Evolutionary conservation across 2,113 vertebrate genomes (phyloP).

Genomic region (Proterorhinus semilunaris): DNA sequence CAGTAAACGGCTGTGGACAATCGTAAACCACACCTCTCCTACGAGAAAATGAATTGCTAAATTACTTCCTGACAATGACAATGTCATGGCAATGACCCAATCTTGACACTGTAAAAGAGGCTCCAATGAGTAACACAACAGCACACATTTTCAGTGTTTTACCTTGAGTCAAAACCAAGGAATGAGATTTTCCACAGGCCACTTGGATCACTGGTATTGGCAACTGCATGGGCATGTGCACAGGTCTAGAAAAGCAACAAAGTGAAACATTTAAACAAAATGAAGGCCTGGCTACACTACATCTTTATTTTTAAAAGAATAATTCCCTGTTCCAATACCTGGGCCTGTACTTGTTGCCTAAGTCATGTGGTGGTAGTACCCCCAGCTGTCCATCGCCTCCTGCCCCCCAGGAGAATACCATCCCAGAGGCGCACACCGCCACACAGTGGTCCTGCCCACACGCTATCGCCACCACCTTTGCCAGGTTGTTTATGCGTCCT

Average conservation of each 20-base stretch:
- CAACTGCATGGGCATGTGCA: constrained; percentile 73
- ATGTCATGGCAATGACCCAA: too few relatives aligned
- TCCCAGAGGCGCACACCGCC: constrained; percentile 85
- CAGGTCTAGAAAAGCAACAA: constrained; percentile 71
- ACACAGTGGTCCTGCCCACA: constrained; percentile 92
- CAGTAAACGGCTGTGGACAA: too few relatives aligned
- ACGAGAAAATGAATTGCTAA: too few relatives aligned
- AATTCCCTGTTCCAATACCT: constrained; percentile 64
- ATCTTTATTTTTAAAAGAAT: background rate
- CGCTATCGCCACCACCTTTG: constrained; percentile 77
- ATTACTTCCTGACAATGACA: background rate
- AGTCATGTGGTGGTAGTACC: constrained; percentile 52
- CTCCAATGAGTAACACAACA: background rate
- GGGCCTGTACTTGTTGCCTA: constrained; percentile 75
- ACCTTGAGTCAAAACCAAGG: constrained; percentile 90
- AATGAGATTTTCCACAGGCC: constrained; percentile 89
- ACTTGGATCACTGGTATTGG: constrained; percentile 86
- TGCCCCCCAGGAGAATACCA: constrained; percentile 91
- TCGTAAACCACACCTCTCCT: too few relatives aligned
- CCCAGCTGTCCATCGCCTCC: constrained; percentile 88
- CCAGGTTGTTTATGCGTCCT: constrained; percentile 54
- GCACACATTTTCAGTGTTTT: constrained; percentile 30
- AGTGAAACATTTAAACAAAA: background rate
- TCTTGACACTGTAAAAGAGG: background rate
- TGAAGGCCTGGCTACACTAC: background rate